Evolutionary conservation across 1,140 invertebrate genomes (phyloP).

Genomic region (Fopius arisanus): DNA sequence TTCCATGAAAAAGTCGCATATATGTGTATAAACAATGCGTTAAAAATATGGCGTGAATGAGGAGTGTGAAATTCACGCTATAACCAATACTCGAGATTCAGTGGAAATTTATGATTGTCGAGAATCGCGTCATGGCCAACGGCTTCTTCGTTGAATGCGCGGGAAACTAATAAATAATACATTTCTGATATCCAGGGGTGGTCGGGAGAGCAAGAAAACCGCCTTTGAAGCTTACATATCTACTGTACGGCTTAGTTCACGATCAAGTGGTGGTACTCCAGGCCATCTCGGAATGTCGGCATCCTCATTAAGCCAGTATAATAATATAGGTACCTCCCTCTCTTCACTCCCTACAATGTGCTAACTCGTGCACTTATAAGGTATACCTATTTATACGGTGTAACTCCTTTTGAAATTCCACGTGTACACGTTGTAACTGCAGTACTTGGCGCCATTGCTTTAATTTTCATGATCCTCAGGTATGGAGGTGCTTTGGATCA

Average conservation of each 20-base stretch:
- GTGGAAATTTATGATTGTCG: constrained; percentile 15
- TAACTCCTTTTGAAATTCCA: background rate
- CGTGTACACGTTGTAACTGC: background rate
- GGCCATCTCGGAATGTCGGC: constrained; percentile 30
- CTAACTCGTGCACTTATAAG: background rate
- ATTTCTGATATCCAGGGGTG: constrained; percentile 32
- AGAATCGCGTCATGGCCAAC: background rate
- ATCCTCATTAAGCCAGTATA: constrained; percentile 36
- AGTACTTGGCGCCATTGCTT: background rate
- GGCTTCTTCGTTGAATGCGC: constrained; percentile 27
- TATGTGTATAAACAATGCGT: background rate
- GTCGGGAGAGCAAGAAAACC: constrained; percentile 27
- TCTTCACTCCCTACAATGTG: background rate
- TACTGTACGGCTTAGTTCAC: constrained; percentile 9
- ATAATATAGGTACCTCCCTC: constrained; percentile 1
- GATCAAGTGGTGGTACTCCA: constrained; percentile 16
- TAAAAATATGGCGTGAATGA: background rate
- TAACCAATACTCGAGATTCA: background rate
- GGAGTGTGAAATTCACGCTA: background rate
- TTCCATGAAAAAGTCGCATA: background rate
- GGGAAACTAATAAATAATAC: constrained; percentile 37
- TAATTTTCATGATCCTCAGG: too few relatives aligned
- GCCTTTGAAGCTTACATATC: constrained; percentile 29
- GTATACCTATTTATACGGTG: background rate
- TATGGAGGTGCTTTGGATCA: too few relatives aligned